These are phyloP conservation scores for Brienomyrus brachyistius DNA, from an alignment of 2,113 vertebrate species.

Conservation along the genomic window DNA sequence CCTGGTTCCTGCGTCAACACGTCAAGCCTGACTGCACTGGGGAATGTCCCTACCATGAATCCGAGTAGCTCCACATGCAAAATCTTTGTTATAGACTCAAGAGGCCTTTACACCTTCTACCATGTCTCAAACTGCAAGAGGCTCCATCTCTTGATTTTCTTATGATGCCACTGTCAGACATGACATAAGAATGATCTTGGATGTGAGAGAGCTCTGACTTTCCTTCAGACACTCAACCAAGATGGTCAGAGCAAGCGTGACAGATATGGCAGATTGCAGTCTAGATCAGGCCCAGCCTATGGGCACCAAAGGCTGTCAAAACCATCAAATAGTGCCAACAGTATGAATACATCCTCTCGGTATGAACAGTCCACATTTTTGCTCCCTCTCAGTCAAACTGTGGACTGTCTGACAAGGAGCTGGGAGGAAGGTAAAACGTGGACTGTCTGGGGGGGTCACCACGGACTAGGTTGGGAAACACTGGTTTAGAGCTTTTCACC, in stretches of 20 bases:
- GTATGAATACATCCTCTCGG: neutral
- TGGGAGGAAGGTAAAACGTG: neutral
- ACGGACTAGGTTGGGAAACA: no score
- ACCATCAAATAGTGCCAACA: neutral
- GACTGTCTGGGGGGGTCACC: neutral
- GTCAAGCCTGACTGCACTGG: constrained; percentile 15
- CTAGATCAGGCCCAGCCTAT: neutral
- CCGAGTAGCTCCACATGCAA: neutral
- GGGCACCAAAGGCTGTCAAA: neutral
- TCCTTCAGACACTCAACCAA: neutral
- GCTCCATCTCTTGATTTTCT: neutral
- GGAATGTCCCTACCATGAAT: neutral
- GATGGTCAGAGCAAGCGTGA: neutral
- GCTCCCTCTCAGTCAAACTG: neutral
- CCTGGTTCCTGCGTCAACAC: neutral
- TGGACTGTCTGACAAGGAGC: no score
- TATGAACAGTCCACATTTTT: neutral
- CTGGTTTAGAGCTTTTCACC: no score
- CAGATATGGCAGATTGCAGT: neutral
- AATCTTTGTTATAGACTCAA: neutral
- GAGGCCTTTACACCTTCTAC: neutral
- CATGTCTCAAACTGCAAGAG: neutral
- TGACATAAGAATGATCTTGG: neutral
- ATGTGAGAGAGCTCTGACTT: neutral
- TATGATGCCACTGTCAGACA: neutral